Evolutionary conservation across 1,140 invertebrate genomes (phyloP), one percentile per base, ranked within the genome.

Genomic region (Drosophila erecta): DNA sequence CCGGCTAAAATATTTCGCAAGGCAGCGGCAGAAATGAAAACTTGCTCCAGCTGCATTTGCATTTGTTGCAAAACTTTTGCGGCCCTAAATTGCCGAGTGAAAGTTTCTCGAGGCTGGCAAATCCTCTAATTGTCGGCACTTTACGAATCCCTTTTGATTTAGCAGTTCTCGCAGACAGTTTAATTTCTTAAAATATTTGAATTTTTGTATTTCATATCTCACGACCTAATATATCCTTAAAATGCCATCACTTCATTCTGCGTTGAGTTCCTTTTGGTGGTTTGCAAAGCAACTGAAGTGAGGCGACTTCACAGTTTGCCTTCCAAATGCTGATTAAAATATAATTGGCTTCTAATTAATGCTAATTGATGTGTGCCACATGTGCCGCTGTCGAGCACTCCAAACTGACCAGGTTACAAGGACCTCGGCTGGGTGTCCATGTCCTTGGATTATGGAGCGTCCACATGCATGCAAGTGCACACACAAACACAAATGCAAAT

Each of bases 351-450:
- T 61, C 74, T 86, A 83, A 86, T 83, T 83, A 87, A 89, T 79
- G 75, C 61, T 83, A 87, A 87, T 89, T 89, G 84, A 83, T 70
- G 73, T 59, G 44, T 73, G 73, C 59, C 83, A 78, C 83, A 83
- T 71, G 58, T 65, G 67, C 22, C 47, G 4, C 38, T 50, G 58
- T 38, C 57, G 38, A 33, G 30, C 33, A 44, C 12, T 17, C 12
- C 17, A 27, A 38, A 7, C 44, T 46, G 44, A 15, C 10, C 30
- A 30, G 49, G 47, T 24, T 38, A 49, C 67, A 43, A 11, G 46
- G 20, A 33, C 64, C 24, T 10, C 7, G 22, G 20, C 56, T 41
- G 30, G 35, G 38, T 30, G 4, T 14, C 24, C 38, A 30, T 15
- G 51, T n/a, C 58, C 58, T 61, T 59, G 53, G 24, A 58, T 61